phyloP scores from a whole-genome alignment of 2,888 invertebrate genomes.

The Dorcus parallelipipedus region DNA sequence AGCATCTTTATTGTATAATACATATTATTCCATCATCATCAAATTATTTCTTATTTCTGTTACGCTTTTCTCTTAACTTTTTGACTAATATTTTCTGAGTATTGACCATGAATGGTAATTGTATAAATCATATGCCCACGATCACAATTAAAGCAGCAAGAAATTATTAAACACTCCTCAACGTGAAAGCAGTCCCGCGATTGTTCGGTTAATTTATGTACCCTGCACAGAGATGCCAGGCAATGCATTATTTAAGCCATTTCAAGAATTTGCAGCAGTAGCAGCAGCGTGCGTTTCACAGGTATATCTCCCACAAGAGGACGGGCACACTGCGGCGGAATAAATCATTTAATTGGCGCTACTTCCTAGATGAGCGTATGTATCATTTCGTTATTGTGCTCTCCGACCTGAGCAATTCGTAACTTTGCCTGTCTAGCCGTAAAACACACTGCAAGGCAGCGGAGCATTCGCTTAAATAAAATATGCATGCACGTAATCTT shows the following conservation, averaged over 20 bases:
- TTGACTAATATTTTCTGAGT: background rate
- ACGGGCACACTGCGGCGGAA: slow-evolving; percentile 9
- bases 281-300: slow-evolving; percentile 11
- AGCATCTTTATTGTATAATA: too few relatives aligned
- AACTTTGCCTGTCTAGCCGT: background rate
- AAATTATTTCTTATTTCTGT: too few relatives aligned
- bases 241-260: slow-evolving; percentile 16
- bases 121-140: background rate
- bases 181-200: slow-evolving; percentile 1
- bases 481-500: too few relatives aligned
- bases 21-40: too few relatives aligned
- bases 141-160: background rate
- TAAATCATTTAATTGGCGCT: slow-evolving; percentile 9
- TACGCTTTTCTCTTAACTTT: too few relatives aligned
- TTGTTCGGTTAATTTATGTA: slow-evolving; percentile 15
- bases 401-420: too few relatives aligned
- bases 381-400: too few relatives aligned
- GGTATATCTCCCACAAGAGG: slow-evolving; percentile 16
- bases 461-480: too few relatives aligned
- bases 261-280: slow-evolving; percentile 12
- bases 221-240: slow-evolving; percentile 5
- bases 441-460: too few relatives aligned
- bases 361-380: too few relatives aligned
- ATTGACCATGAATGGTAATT: background rate
- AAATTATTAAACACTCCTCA: too few relatives aligned